Evolutionary conservation across 2,888 invertebrate species (phyloP), one percentile per base, ranked within the genome.

Genomic region (Heliconius charithonia): DNA sequence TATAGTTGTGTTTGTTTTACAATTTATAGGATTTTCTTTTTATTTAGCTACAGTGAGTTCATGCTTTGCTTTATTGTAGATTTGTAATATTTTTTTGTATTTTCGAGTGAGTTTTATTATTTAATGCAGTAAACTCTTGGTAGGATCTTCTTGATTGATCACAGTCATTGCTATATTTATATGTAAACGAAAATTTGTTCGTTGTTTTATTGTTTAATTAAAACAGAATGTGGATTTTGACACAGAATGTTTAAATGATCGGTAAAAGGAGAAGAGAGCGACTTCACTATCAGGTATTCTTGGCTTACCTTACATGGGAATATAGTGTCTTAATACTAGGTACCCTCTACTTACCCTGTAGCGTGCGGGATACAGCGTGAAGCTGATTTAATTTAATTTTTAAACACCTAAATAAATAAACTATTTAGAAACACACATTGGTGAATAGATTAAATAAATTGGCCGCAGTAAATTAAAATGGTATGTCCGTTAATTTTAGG

Each of bases 391-490:
- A 37, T 37, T 37, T 37, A 37, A 37, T 37, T 1, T 37, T 37
- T 59, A n/a, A 29, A 29, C 29, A n/a, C 56, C 1, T 56, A 32
- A 56, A 72, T 56, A 56, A 71, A n/a, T 70, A 70, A 71, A 76
- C 37, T 12, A 13, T 32, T 83, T 85, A 85, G 87, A 88, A 88
- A 87, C 85, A 86, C 84, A 86, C 86, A 88, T 88, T 77, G 80
- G 71, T 59, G 76, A 75, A 79, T 86, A 89, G 88, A 90, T 89
- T 83, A 83, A 87, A 86, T 88, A 86, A 90, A 87, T 89, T 87
- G 87, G 77, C 84, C 82, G 85, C 86, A 85, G 85, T 88, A 89
- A 89, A 90, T 91, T 89, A 88, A 89, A 90, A 89, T 87, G 83
- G 85, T 83, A 82, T 85, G 85, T 87, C 85, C 87, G 87, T 89